phyloP scores from a whole-genome alignment of 2,113 vertebrate species.

The Silurus glanis region DNA sequence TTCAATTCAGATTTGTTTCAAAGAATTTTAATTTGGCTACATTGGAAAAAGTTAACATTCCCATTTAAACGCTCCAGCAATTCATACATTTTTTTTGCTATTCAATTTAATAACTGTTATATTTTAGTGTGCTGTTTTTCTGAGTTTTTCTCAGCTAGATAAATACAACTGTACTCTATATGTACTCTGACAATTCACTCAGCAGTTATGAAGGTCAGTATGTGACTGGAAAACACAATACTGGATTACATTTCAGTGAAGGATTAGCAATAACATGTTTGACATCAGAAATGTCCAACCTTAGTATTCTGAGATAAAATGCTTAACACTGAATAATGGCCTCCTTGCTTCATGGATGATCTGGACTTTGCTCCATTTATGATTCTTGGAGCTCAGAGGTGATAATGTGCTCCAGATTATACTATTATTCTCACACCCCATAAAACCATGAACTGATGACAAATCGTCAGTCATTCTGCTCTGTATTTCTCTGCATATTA shows the following conservation, averaged over 20 bases:
- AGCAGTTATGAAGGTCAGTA: slow-evolving; percentile 1
- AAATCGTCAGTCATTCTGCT: slow-evolving; percentile 41
- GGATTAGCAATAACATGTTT: slow-evolving; percentile 20
- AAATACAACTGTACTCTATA: background rate
- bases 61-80: background rate
- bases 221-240: slow-evolving; percentile 1
- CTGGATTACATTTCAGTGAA: background rate
- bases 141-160: background rate
- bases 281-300: background rate
- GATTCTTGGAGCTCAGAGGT: slow-evolving; percentile 30
- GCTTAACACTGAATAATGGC: slow-evolving; percentile 10
- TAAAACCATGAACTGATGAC: slow-evolving; percentile 43
- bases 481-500: slow-evolving; percentile 37
- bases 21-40: slow-evolving; percentile 36
- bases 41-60: slow-evolving; percentile 30
- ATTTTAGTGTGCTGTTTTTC: slow-evolving; percentile 11
- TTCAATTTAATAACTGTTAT: background rate
- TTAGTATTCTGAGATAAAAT: slow-evolving; percentile 17
- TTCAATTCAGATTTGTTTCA: slow-evolving; percentile 50
- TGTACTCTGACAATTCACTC: background rate
- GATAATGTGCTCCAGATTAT: slow-evolving; percentile 49
- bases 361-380: slow-evolving; percentile 27
- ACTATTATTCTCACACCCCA: slow-evolving; percentile 38
- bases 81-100: slow-evolving; percentile 11
- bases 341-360: slow-evolving; percentile 30